Conservation (phyloP, 2,888 invertebrate species). For the Cheilosia grossa region DNA sequence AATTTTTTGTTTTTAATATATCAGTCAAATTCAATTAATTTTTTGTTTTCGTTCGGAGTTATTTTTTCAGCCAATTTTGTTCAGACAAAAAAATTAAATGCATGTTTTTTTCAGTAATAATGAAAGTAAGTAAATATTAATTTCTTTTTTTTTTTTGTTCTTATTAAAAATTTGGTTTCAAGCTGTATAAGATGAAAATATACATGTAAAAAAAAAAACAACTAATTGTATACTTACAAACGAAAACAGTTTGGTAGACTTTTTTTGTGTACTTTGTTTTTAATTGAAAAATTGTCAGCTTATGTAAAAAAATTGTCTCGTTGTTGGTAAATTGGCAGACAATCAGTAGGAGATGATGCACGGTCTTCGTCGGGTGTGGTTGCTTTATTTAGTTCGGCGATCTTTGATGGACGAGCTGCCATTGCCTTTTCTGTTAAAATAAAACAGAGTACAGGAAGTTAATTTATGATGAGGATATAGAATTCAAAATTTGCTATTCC, state of each 20-base stretch:
- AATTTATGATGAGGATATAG: neutral
- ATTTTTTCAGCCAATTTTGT: constrained; percentile 22
- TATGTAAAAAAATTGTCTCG: constrained; percentile 92
- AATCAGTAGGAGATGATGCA: constrained; percentile 86
- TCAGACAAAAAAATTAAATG: constrained; percentile 8
- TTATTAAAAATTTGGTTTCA: constrained; percentile 52
- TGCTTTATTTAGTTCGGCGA: constrained; percentile 82
- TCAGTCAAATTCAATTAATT: constrained; percentile 54
- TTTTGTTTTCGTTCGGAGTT: constrained; percentile 36
- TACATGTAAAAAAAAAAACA: constrained; percentile 44
- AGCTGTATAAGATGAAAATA: constrained; percentile 62
- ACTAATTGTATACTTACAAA: constrained; percentile 44
- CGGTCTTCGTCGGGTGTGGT: constrained; percentile 86
- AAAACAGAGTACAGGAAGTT: constrained; percentile 39
- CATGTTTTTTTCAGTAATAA: constrained; percentile 17
- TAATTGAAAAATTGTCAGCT: constrained; percentile 70
- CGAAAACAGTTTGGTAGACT: constrained; percentile 33
- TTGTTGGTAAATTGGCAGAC: constrained; percentile 93
- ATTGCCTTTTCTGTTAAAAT: constrained; percentile 88
- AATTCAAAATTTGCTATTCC: neutral
- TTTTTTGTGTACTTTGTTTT: constrained; percentile 4
- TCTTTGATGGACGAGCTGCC: constrained; percentile 87
- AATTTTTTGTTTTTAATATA: constrained; percentile 41
- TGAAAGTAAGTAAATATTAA: constrained; percentile 22
- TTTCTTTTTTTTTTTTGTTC: constrained; percentile 9